These are phyloP conservation scores for Leptopterna dolabrata DNA, from an alignment of 2,888 invertebrate genomes.

Conservation along the genomic window DNA sequence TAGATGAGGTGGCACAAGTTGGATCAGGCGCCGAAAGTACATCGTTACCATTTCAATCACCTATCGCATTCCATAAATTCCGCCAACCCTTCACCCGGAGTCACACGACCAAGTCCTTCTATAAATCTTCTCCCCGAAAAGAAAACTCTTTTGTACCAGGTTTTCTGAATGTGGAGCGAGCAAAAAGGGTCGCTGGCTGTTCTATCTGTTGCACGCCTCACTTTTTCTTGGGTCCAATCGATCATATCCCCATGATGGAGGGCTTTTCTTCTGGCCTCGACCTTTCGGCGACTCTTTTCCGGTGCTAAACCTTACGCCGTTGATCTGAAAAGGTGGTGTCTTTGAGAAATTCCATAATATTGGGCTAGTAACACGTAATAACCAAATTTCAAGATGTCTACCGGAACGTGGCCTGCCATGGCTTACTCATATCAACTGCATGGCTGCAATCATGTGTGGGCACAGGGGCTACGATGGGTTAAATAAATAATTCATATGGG, in stretches of 20 bases:
- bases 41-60: neutral
- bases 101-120: neutral
- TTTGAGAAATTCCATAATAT: neutral
- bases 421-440: too few relatives aligned
- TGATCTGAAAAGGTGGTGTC: neutral
- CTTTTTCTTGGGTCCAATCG: neutral
- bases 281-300: neutral
- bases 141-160: neutral
- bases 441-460: too few relatives aligned
- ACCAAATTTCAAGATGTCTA: too few relatives aligned
- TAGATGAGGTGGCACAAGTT: too few relatives aligned
- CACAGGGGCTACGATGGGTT: too few relatives aligned
- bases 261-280: neutral
- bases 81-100: neutral
- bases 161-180: neutral
- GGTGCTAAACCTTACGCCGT: too few relatives aligned
- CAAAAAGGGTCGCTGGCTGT: neutral
- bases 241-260: neutral
- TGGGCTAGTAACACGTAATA: too few relatives aligned
- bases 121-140: neutral
- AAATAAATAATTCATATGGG: too few relatives aligned
- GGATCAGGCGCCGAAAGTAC: neutral
- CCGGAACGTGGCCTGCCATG: too few relatives aligned
- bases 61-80: neutral
- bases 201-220: slow-evolving; percentile 7